Evolutionary conservation across 1,140 invertebrate genomes (phyloP), one percentile per base, ranked within the genome.

Genomic region (Arion vulgaris): DNA sequence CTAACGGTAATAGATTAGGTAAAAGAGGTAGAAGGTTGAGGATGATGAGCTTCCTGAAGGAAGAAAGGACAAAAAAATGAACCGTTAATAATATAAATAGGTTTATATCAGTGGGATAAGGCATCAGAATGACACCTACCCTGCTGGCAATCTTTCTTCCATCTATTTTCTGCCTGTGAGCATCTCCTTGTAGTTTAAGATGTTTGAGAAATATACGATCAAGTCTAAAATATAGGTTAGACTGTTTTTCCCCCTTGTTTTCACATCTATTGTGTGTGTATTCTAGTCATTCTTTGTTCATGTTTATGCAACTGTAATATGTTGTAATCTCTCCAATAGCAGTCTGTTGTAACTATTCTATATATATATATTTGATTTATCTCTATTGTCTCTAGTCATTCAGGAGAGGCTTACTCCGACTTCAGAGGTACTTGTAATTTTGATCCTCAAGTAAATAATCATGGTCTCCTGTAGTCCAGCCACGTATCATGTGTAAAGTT

Each of bases 31-130:
- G 2, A 19, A 23, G 26, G 4, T 7, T 2, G 19, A 57, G 51
- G 1, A 23, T 57, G 51, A 11, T 17, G 26, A 7, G 51, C 7
- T 57, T 2, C 9, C 17, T 19, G 9, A 23, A 23, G 51, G 51
- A 4, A 4, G 9, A 23, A 4, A 23, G 51, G 15, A 19, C 19
- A 26, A 57, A 19, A 53, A 39, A 49, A 75, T 17, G 13, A 34
- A 23, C 75, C 23, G n/a, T 62, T 77, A 77, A 77, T 57, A 77
- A 34, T 34, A 45, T 77, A 77, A 77, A 77, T 62, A 57, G 32
- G 32, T 28, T 34, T 9, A 41, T 74, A 74, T 74, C 72, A 45
- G 72, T 49, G 38, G 7, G 38, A 32, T 28, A n/a, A 15, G 41
- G 72, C 72, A 74, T 74, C 23, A n/a, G 72, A 49, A 45, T 74